Evolutionary conservation across 2,888 invertebrate species (phyloP).

Genomic region (Gasteruption jaculator): DNA sequence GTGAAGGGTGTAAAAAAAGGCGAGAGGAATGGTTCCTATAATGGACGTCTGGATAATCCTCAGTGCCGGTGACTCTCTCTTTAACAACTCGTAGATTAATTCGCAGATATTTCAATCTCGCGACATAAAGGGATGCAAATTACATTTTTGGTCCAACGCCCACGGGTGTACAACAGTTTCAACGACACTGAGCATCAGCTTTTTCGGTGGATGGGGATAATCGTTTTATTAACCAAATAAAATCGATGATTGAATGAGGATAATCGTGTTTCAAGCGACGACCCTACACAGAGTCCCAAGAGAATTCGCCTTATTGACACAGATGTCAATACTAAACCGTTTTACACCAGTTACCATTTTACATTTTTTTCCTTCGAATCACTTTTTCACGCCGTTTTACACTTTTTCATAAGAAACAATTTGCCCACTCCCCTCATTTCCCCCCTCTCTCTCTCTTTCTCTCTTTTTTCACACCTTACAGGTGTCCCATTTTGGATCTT

Average conservation of each 20-base stretch:
- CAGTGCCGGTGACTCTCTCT: no score
- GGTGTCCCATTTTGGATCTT: no score
- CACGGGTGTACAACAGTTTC: conserved; percentile 31
- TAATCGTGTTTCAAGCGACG: conserved; percentile 36
- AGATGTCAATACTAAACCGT: conserved; percentile 47
- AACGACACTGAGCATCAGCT: conserved; percentile 23
- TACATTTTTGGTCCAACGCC: conserved; percentile 50
- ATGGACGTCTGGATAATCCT: conserved; percentile 44
- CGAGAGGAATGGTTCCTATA: conserved; percentile 31
- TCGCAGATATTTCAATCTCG: conserved; percentile 52
- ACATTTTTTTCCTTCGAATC: no score
- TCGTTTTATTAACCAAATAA: conserved; percentile 52
- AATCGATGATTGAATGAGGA: conserved; percentile 48
- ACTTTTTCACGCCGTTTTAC: no score
- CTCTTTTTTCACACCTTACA: no score
- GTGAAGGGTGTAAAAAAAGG: conserved; percentile 12
- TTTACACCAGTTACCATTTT: no score
- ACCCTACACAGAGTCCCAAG: conserved; percentile 28
- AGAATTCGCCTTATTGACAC: conserved; percentile 49
- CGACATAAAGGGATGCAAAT: conserved; percentile 51
- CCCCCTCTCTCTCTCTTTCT: no score
- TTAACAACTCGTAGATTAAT: conserved; percentile 48
- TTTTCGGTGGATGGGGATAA: conserved; percentile 32
- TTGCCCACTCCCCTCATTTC: no score
- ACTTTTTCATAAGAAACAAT: no score